A percentile compares a stretch with the other conserved stretches of the same genome.
These are phyloP conservation scores for Hypomesus transpacificus DNA, from an alignment of 2,113 vertebrate genomes.

Conservation along the genomic window DNA sequence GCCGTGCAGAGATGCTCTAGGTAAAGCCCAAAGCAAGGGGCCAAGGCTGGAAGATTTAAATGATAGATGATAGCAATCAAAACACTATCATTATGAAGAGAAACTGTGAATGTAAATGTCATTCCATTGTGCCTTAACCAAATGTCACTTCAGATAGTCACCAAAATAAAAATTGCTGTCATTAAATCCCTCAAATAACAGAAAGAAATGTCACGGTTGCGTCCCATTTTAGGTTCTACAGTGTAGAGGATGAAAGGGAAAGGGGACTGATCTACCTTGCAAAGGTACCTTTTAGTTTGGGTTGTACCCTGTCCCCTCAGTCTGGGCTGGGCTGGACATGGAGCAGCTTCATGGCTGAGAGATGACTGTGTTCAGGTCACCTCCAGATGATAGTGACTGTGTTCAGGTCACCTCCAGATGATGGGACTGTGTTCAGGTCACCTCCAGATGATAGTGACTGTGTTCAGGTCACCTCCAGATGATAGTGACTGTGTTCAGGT, in stretches of 20 bases:
- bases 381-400: too few species aligned
- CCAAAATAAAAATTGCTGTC: constrained; percentile 9
- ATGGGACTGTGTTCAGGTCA: too few species aligned
- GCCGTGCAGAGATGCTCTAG: constrained; percentile 29
- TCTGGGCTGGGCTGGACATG: too few species aligned
- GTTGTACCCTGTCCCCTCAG: too few species aligned
- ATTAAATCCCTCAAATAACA: constrained; percentile 18
- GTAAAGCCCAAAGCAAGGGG: constrained; percentile 36
- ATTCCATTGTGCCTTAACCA: constrained; percentile 23
- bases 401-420: too few species aligned
- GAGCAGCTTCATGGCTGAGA: background rate
- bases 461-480: too few species aligned
- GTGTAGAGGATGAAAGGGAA: too few species aligned
- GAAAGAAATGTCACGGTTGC: background rate
- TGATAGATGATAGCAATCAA: constrained; percentile 25
- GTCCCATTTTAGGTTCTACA: too few species aligned
- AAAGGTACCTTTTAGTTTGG: too few species aligned
- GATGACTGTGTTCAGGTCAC: background rate
- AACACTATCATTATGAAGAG: constrained; percentile 16
- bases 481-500: too few species aligned
- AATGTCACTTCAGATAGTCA: background rate
- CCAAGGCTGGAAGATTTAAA: constrained; percentile 37
- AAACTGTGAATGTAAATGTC: constrained; percentile 4
- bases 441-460: too few species aligned
- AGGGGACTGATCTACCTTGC: too few species aligned